Conservation (phyloP, 2,797 vertebrate species). For the Chelonia mydas region DNA sequence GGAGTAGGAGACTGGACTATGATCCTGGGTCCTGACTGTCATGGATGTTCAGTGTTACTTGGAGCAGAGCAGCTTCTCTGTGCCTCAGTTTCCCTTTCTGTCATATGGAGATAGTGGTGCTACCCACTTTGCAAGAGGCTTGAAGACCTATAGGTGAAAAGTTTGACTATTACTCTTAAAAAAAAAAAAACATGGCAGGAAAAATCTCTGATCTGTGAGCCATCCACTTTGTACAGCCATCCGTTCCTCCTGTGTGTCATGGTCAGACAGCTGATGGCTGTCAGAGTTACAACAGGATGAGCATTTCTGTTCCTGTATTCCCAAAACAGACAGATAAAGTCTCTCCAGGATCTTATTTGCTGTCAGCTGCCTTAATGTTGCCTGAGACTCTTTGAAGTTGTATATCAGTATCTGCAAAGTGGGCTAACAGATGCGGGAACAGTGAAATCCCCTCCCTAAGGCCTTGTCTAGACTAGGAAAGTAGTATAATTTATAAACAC, state of each 20-base stretch:
- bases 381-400: not conserved
- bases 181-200: not conserved
- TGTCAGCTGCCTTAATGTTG: not conserved
- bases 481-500: not conserved
- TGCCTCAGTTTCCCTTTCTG: not conserved
- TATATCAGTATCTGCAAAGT: not conserved
- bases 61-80: not conserved
- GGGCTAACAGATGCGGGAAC: not conserved
- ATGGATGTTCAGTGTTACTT: not conserved
- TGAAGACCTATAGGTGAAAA: not conserved
- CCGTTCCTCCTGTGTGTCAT: not conserved
- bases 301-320: too few species aligned
- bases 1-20: not conserved
- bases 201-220: not conserved
- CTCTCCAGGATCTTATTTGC: not conserved
- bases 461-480: not conserved
- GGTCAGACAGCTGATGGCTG: not conserved
- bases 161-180: not conserved
- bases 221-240: not conserved
- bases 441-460: not conserved
- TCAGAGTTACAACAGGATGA: not conserved
- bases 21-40: not conserved
- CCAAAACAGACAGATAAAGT: not conserved
- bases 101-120: not conserved
- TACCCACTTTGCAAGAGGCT: not conserved